These are phyloP conservation scores for Grantiella picta DNA, from an alignment of 2,113 vertebrate genomes.

Conservation along the genomic window DNA sequence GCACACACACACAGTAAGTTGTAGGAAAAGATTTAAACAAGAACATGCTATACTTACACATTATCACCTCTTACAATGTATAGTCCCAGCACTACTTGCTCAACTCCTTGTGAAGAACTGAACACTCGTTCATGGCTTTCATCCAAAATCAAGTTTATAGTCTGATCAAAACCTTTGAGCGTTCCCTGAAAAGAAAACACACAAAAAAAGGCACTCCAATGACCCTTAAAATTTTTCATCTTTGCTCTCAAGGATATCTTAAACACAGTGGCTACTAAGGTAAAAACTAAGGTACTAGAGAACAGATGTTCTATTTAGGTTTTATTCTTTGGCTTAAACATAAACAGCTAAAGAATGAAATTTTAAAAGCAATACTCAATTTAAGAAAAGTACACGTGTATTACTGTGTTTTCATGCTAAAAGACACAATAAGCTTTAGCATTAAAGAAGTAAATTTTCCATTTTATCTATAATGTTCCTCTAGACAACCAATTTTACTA, in stretches of 20 bases:
- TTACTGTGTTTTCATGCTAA: background rate
- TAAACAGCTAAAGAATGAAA: background rate
- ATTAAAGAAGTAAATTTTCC: background rate
- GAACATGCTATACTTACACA: slow-evolving; percentile 81
- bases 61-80: slow-evolving; percentile 99
- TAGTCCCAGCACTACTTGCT: slow-evolving; percentile 96
- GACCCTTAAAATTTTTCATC: background rate
- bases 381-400: background rate
- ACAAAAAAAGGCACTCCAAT: background rate
- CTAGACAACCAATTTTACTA: background rate
- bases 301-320: background rate
- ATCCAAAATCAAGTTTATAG: slow-evolving; percentile 98
- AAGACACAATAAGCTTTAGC: background rate
- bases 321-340: background rate
- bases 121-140: slow-evolving; percentile 99
- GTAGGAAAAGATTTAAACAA: background rate
- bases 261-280: background rate
- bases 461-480: background rate
- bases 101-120: slow-evolving; percentile 96
- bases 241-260: background rate
- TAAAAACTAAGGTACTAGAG: background rate
- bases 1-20: background rate
- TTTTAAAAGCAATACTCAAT: background rate
- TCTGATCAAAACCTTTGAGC: slow-evolving; percentile 97
- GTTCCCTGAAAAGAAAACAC: slow-evolving; percentile 79